phyloP scores from a whole-genome alignment of 2,113 vertebrate species.

The Pollachius pollachius region DNA sequence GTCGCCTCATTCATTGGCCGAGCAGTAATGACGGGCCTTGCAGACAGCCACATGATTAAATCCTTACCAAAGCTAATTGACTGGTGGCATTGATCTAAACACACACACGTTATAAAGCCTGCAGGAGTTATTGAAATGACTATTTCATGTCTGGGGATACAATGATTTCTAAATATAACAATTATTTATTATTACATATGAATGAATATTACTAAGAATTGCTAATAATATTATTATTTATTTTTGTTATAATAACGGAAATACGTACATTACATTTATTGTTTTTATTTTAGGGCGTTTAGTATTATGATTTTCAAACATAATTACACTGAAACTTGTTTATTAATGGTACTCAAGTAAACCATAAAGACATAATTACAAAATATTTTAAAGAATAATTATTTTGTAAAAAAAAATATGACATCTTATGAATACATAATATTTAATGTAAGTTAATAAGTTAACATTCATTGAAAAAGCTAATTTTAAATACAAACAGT shows the following conservation, averaged over 20 bases:
- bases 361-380: too few relatives aligned
- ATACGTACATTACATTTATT: too few relatives aligned
- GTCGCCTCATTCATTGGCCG: slow-evolving; percentile 26
- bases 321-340: too few relatives aligned
- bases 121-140: not conserved
- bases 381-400: too few relatives aligned
- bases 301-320: too few relatives aligned
- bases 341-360: too few relatives aligned
- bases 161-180: not conserved
- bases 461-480: too few relatives aligned
- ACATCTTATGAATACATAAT: too few relatives aligned
- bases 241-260: not conserved
- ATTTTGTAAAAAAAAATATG: too few relatives aligned
- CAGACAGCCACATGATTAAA: slow-evolving; percentile 46
- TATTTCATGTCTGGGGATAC: not conserved
- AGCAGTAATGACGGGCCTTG: slow-evolving; percentile 28
- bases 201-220: not conserved
- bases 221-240: not conserved
- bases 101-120: not conserved
- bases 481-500: too few relatives aligned
- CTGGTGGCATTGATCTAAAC: slow-evolving; percentile 39
- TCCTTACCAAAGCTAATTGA: slow-evolving; percentile 54
- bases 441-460: too few relatives aligned
- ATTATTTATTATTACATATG: not conserved
- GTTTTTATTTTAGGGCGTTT: too few relatives aligned